Percentiles rank a stretch among this genome's conserved stretches.
Evolutionary conservation across 2,888 invertebrate species (phyloP).

Genomic region (Drosophila limbata): DNA sequence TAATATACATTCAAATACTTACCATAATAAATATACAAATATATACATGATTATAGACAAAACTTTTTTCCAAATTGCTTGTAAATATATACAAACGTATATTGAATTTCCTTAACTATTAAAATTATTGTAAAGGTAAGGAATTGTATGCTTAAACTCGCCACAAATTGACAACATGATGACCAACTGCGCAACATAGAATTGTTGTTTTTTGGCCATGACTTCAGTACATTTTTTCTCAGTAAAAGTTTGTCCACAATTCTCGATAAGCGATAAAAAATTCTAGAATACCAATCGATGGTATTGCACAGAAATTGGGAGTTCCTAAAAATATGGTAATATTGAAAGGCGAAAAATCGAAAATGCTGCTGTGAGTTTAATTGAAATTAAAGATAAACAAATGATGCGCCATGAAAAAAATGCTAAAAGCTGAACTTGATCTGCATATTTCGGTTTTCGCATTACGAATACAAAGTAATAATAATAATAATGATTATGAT

Average conservation of each 20-base stretch:
- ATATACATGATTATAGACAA: neutral
- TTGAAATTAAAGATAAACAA: conserved; percentile 77
- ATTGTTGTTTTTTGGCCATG: neutral
- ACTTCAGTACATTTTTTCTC: neutral
- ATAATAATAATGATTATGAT: conserved; percentile 51
- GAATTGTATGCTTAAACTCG: neutral
- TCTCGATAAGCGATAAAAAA: neutral
- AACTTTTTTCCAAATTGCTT: neutral
- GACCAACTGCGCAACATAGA: neutral
- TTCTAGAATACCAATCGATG: neutral
- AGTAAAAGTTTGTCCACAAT: neutral
- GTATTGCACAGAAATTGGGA: neutral
- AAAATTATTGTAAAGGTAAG: neutral
- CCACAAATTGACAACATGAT: neutral
- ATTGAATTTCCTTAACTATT: neutral
- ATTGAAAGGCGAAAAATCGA: neutral
- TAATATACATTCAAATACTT: conserved; percentile 22
- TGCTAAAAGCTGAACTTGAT: conserved; percentile 55
- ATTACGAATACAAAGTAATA: conserved; percentile 41
- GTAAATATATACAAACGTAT: neutral
- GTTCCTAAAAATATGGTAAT: neutral
- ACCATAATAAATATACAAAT: conserved; percentile 24
- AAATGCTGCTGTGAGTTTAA: conserved; percentile 41
- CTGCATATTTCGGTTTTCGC: conserved; percentile 67
- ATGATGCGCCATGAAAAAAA: conserved; percentile 60